Evolutionary conservation across 2,797 vertebrate species (phyloP).

Genomic region (Mus spretus): DNA sequence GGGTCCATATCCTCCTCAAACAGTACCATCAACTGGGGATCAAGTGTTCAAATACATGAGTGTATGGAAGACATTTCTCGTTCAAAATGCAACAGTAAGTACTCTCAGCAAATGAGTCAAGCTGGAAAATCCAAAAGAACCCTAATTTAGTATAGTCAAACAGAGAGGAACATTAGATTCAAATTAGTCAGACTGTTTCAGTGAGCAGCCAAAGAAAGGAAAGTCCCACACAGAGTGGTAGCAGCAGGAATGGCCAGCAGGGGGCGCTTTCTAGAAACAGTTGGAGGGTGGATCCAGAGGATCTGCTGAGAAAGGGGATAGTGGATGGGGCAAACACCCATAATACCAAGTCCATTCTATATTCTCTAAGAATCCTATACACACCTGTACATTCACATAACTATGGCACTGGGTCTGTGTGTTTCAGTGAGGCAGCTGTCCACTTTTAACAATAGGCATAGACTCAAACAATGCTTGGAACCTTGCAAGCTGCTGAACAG

Average conservation of each 20-base stretch:
- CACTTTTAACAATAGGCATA: background rate
- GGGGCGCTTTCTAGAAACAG: background rate
- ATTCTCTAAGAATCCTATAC: background rate
- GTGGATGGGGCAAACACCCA: background rate
- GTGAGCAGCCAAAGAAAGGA: background rate
- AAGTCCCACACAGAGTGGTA: background rate
- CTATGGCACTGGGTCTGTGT: background rate
- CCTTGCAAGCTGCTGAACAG: background rate
- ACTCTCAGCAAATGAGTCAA: background rate
- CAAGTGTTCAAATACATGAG: background rate
- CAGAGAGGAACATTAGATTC: background rate
- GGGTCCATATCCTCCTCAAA: background rate
- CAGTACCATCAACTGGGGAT: too few relatives aligned
- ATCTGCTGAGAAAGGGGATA: background rate
- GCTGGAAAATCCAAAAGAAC: background rate
- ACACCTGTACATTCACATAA: background rate
- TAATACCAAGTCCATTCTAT: background rate
- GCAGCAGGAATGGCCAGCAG: background rate
- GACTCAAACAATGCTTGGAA: slow-evolving; percentile 1
- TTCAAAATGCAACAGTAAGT: background rate
- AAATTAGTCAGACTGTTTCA: background rate
- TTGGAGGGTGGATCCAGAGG: background rate
- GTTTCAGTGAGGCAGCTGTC: background rate
- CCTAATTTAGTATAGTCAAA: background rate
- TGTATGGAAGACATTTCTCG: background rate